These are phyloP conservation scores for Simalia tracyae DNA, from an alignment of 2,797 vertebrate genomes.

Conservation along the genomic window DNA sequence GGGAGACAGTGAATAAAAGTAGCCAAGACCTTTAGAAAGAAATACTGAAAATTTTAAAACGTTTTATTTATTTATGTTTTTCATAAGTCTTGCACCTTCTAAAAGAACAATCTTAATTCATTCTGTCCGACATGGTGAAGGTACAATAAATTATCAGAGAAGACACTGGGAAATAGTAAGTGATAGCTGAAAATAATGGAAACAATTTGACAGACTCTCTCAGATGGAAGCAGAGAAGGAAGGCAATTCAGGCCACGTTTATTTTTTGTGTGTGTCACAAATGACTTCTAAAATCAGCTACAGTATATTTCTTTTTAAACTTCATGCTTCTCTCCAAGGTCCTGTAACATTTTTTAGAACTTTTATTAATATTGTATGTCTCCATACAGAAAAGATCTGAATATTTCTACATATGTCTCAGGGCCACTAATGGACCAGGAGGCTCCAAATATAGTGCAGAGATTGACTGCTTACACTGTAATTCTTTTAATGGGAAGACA, in stretches of 20 bases:
- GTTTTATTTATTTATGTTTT: neutral
- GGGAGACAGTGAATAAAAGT: slow-evolving; percentile 4
- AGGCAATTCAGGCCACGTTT: neutral
- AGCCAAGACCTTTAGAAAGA: slow-evolving; percentile 7
- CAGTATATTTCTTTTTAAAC: neutral
- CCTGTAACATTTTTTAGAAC: neutral
- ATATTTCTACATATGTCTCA: neutral
- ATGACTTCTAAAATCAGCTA: neutral
- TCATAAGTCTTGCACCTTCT: neutral
- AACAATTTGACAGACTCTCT: neutral
- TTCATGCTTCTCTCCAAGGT: neutral
- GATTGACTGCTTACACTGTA: neutral
- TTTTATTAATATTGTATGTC: neutral
- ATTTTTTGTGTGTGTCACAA: slow-evolving; percentile 19
- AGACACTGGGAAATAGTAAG: slow-evolving; percentile 25
- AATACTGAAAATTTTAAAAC: neutral
- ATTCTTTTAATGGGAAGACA: neutral
- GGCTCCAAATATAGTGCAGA: neutral
- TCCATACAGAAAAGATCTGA: neutral
- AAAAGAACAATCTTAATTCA: neutral
- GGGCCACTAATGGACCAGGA: neutral
- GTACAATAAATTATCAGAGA: slow-evolving; percentile 10
- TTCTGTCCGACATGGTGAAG: neutral
- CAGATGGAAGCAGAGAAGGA: neutral
- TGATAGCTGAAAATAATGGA: slow-evolving; percentile 11